phyloP scores from a whole-genome alignment of 2,797 vertebrate genomes.

The Xiphophorus birchmanni region DNA sequence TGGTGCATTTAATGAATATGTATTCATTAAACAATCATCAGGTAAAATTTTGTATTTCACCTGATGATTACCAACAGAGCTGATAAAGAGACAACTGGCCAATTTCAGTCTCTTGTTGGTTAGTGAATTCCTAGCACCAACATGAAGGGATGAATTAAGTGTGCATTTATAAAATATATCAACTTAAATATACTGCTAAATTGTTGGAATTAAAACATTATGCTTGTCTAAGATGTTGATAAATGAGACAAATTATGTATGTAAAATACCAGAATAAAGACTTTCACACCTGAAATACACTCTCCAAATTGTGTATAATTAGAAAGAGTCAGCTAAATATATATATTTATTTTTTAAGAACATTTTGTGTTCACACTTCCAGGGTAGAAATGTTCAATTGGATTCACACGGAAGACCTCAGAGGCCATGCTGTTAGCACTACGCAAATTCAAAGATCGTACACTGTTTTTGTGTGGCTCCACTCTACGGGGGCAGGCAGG shows the following conservation, averaged over 20 bases:
- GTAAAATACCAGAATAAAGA: constrained; percentile 11
- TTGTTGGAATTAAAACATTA: background rate
- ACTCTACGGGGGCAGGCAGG: constrained; percentile 62
- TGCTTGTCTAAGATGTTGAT: background rate
- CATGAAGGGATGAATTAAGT: background rate
- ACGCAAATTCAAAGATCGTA: constrained; percentile 46
- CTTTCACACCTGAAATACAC: constrained; percentile 5
- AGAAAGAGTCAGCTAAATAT: constrained; percentile 30
- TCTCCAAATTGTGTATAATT: constrained; percentile 1
- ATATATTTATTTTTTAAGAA: constrained; percentile 30
- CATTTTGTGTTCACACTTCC: constrained; percentile 43
- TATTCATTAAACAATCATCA: background rate
- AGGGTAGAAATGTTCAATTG: constrained; percentile 34
- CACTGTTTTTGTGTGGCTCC: constrained; percentile 53
- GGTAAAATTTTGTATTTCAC: background rate
- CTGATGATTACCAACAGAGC: background rate
- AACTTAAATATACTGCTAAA: background rate
- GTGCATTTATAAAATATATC: background rate
- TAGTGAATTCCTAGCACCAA: background rate
- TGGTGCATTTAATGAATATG: background rate
- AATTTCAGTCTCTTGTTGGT: background rate
- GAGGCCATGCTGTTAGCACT: constrained; percentile 38
- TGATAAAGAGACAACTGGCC: background rate
- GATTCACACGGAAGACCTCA: constrained; percentile 32
- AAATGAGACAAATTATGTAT: constrained; percentile 10